These are phyloP conservation scores for Phortica okadai DNA, from an alignment of 2,888 invertebrate genomes.

Conservation along the genomic window DNA sequence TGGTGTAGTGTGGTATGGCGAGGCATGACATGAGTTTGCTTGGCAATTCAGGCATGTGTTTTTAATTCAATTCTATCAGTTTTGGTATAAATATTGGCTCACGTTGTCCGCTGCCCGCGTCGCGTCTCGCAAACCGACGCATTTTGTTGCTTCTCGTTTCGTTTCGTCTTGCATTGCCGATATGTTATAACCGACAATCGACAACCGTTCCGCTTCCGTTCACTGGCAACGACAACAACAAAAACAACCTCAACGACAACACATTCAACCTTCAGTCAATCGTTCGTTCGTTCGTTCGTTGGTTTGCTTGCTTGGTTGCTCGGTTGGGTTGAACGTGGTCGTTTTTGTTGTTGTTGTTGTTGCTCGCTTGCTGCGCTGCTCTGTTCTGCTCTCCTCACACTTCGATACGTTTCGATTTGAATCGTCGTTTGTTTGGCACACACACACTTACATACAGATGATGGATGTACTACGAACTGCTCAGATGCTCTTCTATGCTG, in stretches of 20 bases:
- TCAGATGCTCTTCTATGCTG: background rate
- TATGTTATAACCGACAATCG: background rate
- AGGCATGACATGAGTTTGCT: too few relatives aligned
- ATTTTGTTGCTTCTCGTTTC: background rate
- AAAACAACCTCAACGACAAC: background rate
- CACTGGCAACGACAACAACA: background rate
- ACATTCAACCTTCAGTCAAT: constrained; percentile 12
- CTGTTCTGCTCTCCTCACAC: background rate
- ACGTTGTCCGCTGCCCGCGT: too few relatives aligned
- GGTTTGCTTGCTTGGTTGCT: background rate
- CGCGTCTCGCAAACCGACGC: too few relatives aligned
- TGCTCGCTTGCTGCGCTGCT: background rate
- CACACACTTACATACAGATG: background rate
- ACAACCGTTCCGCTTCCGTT: constrained; percentile 21
- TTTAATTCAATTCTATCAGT: too few relatives aligned
- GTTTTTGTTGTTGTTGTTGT: background rate
- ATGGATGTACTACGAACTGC: constrained; percentile 7
- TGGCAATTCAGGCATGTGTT: too few relatives aligned
- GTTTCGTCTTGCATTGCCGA: background rate
- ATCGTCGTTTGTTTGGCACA: background rate
- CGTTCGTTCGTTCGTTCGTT: constrained; percentile 4
- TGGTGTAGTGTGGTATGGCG: too few relatives aligned
- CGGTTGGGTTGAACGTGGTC: background rate
- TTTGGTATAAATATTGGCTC: too few relatives aligned
- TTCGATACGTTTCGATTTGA: background rate